A percentile compares a stretch with the other conserved stretches of the same genome.
Conservation (phyloP, 2,888 invertebrate genomes). For the Camponotus fellah region DNA sequence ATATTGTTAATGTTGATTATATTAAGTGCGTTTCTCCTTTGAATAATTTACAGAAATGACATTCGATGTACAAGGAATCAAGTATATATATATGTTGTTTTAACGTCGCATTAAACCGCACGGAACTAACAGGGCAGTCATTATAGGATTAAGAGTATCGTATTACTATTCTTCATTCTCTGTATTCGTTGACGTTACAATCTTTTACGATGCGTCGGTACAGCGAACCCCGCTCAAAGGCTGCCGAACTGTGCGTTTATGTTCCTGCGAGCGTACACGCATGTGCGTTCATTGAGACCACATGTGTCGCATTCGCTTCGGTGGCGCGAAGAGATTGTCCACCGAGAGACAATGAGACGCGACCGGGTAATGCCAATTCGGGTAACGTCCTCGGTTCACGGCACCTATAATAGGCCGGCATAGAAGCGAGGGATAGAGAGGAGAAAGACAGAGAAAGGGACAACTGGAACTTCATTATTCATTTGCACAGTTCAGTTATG, state of each 20-base stretch:
- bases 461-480: conserved; percentile 85
- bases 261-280: conserved; percentile 30
- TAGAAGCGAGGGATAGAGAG: conserved; percentile 60
- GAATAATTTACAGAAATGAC: background rate
- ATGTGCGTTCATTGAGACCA: conserved; percentile 52
- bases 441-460: conserved; percentile 58
- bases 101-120: conserved; percentile 19
- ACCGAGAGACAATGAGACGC: conserved; percentile 48
- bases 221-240: conserved; percentile 29
- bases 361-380: conserved; percentile 53
- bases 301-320: conserved; percentile 47
- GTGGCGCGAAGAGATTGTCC: conserved; percentile 17
- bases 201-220: conserved; percentile 42
- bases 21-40: background rate
- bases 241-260: conserved; percentile 46
- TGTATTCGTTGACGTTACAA: conserved; percentile 34
- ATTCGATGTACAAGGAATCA: background rate
- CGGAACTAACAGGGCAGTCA: conserved; percentile 28
- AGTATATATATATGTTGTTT: background rate
- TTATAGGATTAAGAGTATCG: conserved; percentile 45
- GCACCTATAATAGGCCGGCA: conserved; percentile 37
- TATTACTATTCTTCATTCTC: conserved; percentile 40
- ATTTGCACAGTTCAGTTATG: conserved; percentile 85
- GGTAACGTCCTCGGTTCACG: conserved; percentile 35
- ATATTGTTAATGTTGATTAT: background rate